A percentile compares a stretch with the other conserved stretches of the same genome.
These are phyloP conservation scores for Ictidomys tridecemlineatus DNA, from an alignment of 2,113 vertebrate genomes.

Conservation along the genomic window DNA sequence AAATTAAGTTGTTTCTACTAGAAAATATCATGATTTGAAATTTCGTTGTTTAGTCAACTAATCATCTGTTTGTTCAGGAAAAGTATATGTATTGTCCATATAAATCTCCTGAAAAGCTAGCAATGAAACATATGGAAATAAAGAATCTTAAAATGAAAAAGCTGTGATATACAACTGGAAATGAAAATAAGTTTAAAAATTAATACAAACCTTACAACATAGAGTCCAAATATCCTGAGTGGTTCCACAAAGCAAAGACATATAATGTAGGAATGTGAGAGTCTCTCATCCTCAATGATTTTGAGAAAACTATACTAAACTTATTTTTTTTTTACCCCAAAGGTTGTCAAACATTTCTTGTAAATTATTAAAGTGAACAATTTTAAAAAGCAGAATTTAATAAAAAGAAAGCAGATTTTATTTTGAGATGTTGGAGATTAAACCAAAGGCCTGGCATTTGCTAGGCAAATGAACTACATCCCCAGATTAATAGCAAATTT, in stretches of 20 bases:
- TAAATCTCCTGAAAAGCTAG: neutral
- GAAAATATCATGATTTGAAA: slow-evolving; percentile 49
- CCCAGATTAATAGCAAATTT: neutral
- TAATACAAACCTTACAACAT: slow-evolving; percentile 7
- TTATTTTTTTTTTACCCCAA: neutral
- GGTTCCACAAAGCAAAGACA: slow-evolving; percentile 2
- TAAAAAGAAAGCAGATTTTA: neutral
- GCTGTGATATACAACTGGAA: neutral
- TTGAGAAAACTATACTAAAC: slow-evolving; percentile 8
- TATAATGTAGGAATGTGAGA: neutral
- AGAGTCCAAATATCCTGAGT: neutral
- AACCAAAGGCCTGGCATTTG: neutral
- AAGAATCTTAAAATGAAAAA: neutral
- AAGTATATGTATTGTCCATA: neutral
- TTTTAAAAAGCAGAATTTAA: slow-evolving; percentile 48
- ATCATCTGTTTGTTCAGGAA: neutral
- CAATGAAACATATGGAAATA: slow-evolving; percentile 9
- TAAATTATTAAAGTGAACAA: neutral
- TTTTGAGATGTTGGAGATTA: neutral
- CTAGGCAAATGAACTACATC: neutral
- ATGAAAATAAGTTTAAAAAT: neutral
- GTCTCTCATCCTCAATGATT: neutral
- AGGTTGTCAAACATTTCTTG: neutral
- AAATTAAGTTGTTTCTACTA: neutral
- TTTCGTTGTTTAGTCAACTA: slow-evolving; percentile 5